Base-by-base conservation (phyloP, 2,888 invertebrate species). In the Nymphalis urticae region DNA sequence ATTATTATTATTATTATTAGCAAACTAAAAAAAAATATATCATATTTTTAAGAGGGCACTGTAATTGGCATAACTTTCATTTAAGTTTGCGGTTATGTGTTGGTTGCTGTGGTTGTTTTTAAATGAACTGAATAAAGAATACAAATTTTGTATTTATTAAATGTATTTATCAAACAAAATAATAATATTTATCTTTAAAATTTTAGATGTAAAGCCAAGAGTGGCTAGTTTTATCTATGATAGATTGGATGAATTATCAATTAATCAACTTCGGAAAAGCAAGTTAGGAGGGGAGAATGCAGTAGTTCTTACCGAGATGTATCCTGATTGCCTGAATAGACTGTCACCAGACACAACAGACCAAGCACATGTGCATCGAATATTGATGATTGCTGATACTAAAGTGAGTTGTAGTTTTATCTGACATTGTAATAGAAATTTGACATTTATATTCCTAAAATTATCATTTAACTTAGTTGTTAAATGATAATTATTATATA, bases 331-430 rank as follows among this genome's bases (percentile, higher is more conserved):
- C 59, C 86, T 93, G 65, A 94, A 94, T 85, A 85, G 93, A 59
- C 89, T 93, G 50, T 93, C 91, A 8, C 90, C 91, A 0, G 93
- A 93, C 66, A 94, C 94, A 13, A 90, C 93, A 0, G 94, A 94
- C 69, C 93, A 94, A 69, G 93, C 92, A 1, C 91, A 94, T 65
- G 78, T 80, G 1, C 94, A 94, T 68, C 90, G 94, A 68, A 94
- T 95, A 77, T 83, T 96, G 24, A 95, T 95, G 87, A 88, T 95
- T 8, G 95, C 95, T 24, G 95, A 95, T 82, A 94, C 94, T 53
- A 94, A 93, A 79, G 94, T 94, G 79, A 82, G 83, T 78, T 67
- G 53, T 48, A 17, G 66, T 6, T 32, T 32, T 6, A 42, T 3
- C 21, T 21, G 21, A 21, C 21, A 21, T 21, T 21, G 42, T 42